Evolutionary conservation across 2,888 invertebrate species (phyloP).

Genomic region (Macrophya alboannulata): DNA sequence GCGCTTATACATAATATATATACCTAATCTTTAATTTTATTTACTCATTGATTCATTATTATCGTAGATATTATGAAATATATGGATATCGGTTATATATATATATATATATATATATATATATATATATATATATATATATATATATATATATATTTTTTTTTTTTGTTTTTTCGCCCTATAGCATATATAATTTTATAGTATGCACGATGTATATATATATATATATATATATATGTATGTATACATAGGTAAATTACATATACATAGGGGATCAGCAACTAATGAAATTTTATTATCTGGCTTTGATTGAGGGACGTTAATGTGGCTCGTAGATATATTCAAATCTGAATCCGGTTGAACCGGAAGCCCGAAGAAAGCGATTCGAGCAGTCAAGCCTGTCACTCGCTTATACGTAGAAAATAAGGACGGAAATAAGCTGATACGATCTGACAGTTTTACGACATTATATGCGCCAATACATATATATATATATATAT

Average conservation of each 20-base stretch:
- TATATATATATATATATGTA: too few relatives aligned
- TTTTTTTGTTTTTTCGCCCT: too few relatives aligned
- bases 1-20: too few relatives aligned
- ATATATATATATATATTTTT: too few relatives aligned
- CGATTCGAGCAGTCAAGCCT: conserved; percentile 14
- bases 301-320: conserved; percentile 17
- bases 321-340: not conserved
- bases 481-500: not conserved
- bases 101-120: too few relatives aligned
- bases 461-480: conserved; percentile 6
- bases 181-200: too few relatives aligned
- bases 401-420: not conserved
- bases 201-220: too few relatives aligned
- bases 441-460: conserved; percentile 34
- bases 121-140: too few relatives aligned
- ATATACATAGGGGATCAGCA: not conserved
- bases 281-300: not conserved
- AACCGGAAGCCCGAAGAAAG: conserved; percentile 15
- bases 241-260: not conserved
- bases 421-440: conserved; percentile 9
- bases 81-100: too few relatives aligned
- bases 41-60: too few relatives aligned
- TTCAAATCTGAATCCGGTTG: conserved; percentile 12
- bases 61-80: too few relatives aligned
- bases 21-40: too few relatives aligned